These are phyloP conservation scores for Stegodyphus dumicola DNA, from an alignment of 1,140 invertebrate species.

Conservation along the genomic window DNA sequence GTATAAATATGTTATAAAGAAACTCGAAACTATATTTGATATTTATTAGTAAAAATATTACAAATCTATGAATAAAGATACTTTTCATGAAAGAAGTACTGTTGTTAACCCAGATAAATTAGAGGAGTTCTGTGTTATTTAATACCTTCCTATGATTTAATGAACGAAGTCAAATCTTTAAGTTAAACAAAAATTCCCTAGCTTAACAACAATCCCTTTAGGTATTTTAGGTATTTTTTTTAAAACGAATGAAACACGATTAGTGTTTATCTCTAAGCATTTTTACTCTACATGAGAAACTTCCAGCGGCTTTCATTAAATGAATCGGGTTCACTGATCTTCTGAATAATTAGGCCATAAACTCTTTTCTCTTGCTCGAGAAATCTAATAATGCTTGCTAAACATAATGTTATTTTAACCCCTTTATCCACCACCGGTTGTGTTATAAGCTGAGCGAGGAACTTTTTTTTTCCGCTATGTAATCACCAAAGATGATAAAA, in stretches of 20 bases:
- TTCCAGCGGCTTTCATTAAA: constrained; percentile 19
- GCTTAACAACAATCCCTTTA: constrained; percentile 3
- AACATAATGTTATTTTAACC: constrained; percentile 37
- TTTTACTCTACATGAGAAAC: constrained; percentile 1
- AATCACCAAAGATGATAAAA: constrained; percentile 28
- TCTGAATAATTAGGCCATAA: constrained; percentile 43
- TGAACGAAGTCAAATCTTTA: too few relatives aligned
- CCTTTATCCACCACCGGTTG: constrained; percentile 3
- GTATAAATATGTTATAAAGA: too few relatives aligned
- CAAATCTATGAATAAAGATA: too few relatives aligned
- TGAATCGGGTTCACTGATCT: constrained; percentile 19
- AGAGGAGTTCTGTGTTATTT: too few relatives aligned
- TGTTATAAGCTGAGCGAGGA: not conserved
- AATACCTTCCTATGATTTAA: too few relatives aligned
- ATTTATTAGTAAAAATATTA: too few relatives aligned
- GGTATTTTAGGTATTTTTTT: not conserved
- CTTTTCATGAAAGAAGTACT: too few relatives aligned
- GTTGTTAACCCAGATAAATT: too few relatives aligned
- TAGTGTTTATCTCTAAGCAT: constrained; percentile 21
- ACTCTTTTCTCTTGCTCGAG: not conserved
- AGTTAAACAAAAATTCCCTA: not conserved
- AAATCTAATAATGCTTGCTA: constrained; percentile 42
- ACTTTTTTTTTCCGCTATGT: not conserved
- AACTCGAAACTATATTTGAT: too few relatives aligned
- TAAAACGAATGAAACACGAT: not conserved